Percentiles rank a stretch among this genome's conserved stretches.
Evolutionary conservation across 2,888 invertebrate genomes (phyloP).

Genomic region (Osmoderma eremita): DNA sequence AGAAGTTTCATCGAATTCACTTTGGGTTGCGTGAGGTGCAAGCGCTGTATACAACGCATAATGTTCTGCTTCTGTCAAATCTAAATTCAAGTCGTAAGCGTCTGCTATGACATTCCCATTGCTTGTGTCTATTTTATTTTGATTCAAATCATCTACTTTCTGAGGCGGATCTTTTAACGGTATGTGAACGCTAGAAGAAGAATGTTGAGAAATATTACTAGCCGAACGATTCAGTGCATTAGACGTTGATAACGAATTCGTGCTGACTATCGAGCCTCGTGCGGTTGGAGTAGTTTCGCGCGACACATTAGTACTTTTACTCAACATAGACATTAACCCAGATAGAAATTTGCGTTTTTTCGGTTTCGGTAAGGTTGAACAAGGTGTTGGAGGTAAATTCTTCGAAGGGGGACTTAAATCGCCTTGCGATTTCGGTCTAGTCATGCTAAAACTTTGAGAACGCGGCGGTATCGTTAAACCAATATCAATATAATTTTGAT

Average conservation of each 20-base stretch:
- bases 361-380: conserved; percentile 65
- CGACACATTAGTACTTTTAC: conserved; percentile 38
- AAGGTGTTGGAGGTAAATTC: conserved; percentile 67
- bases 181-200: conserved; percentile 68
- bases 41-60: conserved; percentile 88
- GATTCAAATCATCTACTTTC: conserved; percentile 41
- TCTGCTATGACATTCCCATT: conserved; percentile 25
- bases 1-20: conserved; percentile 89
- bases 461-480: conserved; percentile 51
- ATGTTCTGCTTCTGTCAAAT: conserved; percentile 87
- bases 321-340: conserved; percentile 67
- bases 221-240: conserved; percentile 47
- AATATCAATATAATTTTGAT: conserved; percentile 10
- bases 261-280: conserved; percentile 53
- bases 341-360: conserved; percentile 73
- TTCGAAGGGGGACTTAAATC: conserved; percentile 66
- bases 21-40: conserved; percentile 86
- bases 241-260: conserved; percentile 65
- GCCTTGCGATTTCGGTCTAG: conserved; percentile 53
- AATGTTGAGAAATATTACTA: conserved; percentile 44
- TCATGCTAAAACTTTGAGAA: conserved; percentile 57
- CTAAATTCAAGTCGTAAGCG: conserved; percentile 65
- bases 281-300: conserved; percentile 48
- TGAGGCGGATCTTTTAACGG: conserved; percentile 68
- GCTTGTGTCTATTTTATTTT: conserved; percentile 36